Conservation (phyloP, 2,888 invertebrate species). For the Melanostoma scalare region DNA sequence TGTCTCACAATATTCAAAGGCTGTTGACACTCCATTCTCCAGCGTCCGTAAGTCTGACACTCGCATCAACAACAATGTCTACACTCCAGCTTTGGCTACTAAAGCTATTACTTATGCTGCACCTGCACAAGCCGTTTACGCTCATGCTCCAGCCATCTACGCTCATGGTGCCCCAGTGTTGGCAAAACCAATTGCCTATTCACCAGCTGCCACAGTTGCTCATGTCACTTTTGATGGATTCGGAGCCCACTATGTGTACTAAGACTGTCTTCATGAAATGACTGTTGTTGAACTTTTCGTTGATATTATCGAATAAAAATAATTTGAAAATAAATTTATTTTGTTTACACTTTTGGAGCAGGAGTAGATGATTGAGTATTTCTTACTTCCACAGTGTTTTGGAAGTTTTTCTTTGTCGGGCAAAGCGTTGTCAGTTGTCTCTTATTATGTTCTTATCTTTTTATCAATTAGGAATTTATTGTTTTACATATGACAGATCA, state of each 20-base stretch:
- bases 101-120: conserved; percentile 76
- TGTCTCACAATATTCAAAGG: conserved; percentile 84
- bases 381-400: too few species aligned
- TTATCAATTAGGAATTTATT: too few species aligned
- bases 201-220: conserved; percentile 83
- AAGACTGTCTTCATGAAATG: not conserved
- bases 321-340: too few species aligned
- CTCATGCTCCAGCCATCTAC: conserved; percentile 75
- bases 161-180: conserved; percentile 63
- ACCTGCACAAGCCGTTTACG: conserved; percentile 75
- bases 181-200: conserved; percentile 79
- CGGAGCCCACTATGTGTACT: conserved; percentile 17
- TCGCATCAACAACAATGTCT: conserved; percentile 82
- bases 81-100: conserved; percentile 64
- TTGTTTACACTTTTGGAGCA: too few species aligned
- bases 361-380: too few species aligned
- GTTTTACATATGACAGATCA: too few species aligned
- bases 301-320: too few species aligned
- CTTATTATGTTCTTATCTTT: too few species aligned
- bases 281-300: too few species aligned
- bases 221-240: conserved; percentile 34
- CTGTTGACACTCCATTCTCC: conserved; percentile 85
- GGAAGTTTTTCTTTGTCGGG: too few species aligned
- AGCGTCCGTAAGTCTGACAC: conserved; percentile 84
- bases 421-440: too few species aligned